phyloP scores from a whole-genome alignment of 2,888 invertebrate species.

The Lissocephala sabroskyi region DNA sequence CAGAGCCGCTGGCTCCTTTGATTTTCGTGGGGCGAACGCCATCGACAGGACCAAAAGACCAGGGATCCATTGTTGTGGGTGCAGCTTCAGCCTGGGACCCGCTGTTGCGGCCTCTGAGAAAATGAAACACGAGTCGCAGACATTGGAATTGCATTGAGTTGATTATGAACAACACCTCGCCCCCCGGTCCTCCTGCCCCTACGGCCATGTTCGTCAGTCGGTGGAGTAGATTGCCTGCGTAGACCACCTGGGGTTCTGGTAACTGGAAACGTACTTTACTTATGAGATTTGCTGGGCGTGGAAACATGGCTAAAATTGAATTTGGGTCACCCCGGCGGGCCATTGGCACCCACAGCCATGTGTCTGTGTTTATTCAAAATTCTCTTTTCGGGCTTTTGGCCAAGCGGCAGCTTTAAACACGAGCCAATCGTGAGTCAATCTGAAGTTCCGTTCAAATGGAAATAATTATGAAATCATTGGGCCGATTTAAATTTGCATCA shows the following conservation, averaged over 20 bases:
- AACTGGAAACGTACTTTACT: constrained; percentile 65
- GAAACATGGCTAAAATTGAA: constrained; percentile 44
- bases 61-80: too few species aligned
- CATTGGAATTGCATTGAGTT: constrained; percentile 63
- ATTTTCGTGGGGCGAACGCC: too few species aligned
- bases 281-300: constrained; percentile 31
- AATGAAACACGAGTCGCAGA: constrained; percentile 51
- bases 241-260: constrained; percentile 54
- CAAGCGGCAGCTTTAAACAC: too few species aligned
- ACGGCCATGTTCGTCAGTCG: too few species aligned
- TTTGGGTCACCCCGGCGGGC: constrained; percentile 56
- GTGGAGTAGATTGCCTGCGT: too few species aligned
- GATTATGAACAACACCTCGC: constrained; percentile 48
- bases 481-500: constrained; percentile 46
- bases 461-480: constrained; percentile 41
- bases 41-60: too few species aligned
- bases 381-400: too few species aligned
- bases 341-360: too few species aligned
- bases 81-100: constrained; percentile 11
- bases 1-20: too few species aligned
- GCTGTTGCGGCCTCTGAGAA: constrained; percentile 12
- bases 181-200: constrained; percentile 3
- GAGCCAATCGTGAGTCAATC: too few species aligned
- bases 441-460: too few species aligned
- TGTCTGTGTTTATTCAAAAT: too few species aligned